Evolutionary conservation across 2,888 invertebrate species (phyloP).

Genomic region (Andrena haemorrhoa): DNA sequence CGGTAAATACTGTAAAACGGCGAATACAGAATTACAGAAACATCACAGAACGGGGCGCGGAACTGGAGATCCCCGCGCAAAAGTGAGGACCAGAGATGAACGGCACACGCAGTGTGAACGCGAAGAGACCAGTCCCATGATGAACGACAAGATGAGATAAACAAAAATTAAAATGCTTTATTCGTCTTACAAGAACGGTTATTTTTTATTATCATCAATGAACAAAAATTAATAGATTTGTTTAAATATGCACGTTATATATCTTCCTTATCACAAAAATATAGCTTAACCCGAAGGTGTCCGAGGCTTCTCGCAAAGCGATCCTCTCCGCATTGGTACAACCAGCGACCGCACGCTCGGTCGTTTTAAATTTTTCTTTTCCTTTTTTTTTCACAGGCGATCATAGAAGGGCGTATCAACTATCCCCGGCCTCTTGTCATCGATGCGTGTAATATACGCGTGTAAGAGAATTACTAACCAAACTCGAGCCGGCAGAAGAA

Average conservation of each 20-base stretch:
- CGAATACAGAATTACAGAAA: not conserved
- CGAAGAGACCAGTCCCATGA: constrained; percentile 8
- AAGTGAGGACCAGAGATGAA: not conserved
- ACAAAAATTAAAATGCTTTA: constrained; percentile 54
- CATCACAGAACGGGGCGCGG: not conserved
- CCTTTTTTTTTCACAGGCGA: constrained; percentile 5
- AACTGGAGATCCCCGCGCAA: not conserved
- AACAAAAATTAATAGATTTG: constrained; percentile 49
- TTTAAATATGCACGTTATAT: constrained; percentile 44
- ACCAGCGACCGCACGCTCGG: constrained; percentile 6
- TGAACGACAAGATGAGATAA: constrained; percentile 33
- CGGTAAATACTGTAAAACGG: not conserved
- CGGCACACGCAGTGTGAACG: not conserved
- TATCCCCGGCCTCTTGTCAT: constrained; percentile 51
- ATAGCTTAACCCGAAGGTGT: constrained; percentile 38
- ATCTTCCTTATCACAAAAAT: constrained; percentile 47
- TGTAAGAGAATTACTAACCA: constrained; percentile 76
- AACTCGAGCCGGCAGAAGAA: constrained; percentile 82
- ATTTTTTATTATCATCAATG: constrained; percentile 44
- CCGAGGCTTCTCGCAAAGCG: constrained; percentile 23
- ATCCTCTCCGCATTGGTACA: constrained; percentile 28
- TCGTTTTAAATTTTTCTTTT: constrained; percentile 2
- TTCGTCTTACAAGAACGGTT: constrained; percentile 36
- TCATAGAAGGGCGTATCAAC: constrained; percentile 43
- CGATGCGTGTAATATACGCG: constrained; percentile 38